Conservation (phyloP, 2,888 invertebrate species). For the Hybos culiciformis region DNA sequence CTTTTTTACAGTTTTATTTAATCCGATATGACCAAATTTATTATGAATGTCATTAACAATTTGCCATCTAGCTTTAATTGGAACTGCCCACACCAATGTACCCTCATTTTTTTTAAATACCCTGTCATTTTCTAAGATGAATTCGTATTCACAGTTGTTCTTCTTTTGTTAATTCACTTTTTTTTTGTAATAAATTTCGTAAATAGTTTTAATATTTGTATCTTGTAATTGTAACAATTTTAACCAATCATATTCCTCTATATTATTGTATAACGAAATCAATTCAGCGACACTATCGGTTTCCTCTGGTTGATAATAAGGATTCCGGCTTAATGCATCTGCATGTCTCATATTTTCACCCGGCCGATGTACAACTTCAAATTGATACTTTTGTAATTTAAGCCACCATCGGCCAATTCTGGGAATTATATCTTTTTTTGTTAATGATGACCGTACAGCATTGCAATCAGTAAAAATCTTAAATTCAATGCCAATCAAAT, state of each 20-base stretch:
- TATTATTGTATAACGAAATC: slow-evolving; percentile 2
- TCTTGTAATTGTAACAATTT: slow-evolving; percentile 7
- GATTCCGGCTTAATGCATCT: slow-evolving; percentile 10
- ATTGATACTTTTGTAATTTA: slow-evolving; percentile 14
- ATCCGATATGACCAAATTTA: slow-evolving; percentile 14
- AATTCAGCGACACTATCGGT: slow-evolving; percentile 3
- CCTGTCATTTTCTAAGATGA: slow-evolving; percentile 11
- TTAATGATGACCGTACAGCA: slow-evolving; percentile 10
- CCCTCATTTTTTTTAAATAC: slow-evolving; percentile 13
- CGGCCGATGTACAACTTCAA: slow-evolving; percentile 10
- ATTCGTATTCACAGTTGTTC: slow-evolving; percentile 11
- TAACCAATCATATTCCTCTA: slow-evolving; percentile 6
- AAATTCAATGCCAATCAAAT: slow-evolving; percentile 19
- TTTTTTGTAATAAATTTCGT: background rate
- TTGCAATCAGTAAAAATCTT: slow-evolving; percentile 18
- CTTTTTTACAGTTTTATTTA: slow-evolving; percentile 16
- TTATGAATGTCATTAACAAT: slow-evolving; percentile 15
- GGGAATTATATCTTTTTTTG: slow-evolving; percentile 18
- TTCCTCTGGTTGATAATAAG: background rate
- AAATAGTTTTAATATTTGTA: slow-evolving; percentile 4
- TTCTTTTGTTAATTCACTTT: background rate
- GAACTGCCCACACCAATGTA: slow-evolving; percentile 12
- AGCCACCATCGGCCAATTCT: slow-evolving; percentile 19
- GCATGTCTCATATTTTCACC: slow-evolving; percentile 12
- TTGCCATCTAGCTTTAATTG: slow-evolving; percentile 12